Base-by-base conservation (phyloP, 2,888 invertebrate species). In the Drosophila parthenogenetica region DNA sequence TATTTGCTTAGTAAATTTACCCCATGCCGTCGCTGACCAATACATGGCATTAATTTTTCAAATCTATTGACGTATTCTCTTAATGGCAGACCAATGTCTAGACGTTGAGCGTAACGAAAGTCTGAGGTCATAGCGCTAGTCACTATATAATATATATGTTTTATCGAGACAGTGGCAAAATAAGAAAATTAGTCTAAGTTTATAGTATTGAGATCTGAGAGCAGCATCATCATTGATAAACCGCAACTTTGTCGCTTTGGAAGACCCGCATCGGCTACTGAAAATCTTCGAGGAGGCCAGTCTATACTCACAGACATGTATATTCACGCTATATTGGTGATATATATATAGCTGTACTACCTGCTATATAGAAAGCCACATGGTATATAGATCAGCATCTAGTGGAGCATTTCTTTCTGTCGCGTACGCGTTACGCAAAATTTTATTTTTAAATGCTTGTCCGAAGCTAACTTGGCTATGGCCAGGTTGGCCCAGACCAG, bases 381-480 rank as follows among this genome's bases (percentile, higher is more conserved):
- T 67, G 32, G 43, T 84, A 79, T 70, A 73, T 72, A 79, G 76
- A 72, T 76, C 69, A 67, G 25, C 62, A 40, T n/a, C 55, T 59
- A 42, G 55, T 61, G 67, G 73, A 78, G 68, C 71, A 64, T 69
- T 65, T 63, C 69, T 77, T 80, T 79, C 77, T 77, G 81, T 80
- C 77, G 77, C 70, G 39, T 45, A 70, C 79, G 79, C 79, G 83
- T 91, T 90, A 90, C 91, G 90, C 91, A 91, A 90, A 91, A 80
- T 88, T 69, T 85, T 91, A 91, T 91, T 91, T 91, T 80, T 91
- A 91, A 89, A 79, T 70, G 71, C 73, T 76, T 82, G 84, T 83
- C 84, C 89, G 88, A 87, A 87, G 89, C 90, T 89, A 70, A 71
- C 51, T 65, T 70, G 72, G 62, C 76, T 67, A 60, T 59, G 60